Percentiles rank a stretch among this genome's conserved stretches.
Conservation (phyloP, 2,113 vertebrate species). For the Rhea americana region DNA sequence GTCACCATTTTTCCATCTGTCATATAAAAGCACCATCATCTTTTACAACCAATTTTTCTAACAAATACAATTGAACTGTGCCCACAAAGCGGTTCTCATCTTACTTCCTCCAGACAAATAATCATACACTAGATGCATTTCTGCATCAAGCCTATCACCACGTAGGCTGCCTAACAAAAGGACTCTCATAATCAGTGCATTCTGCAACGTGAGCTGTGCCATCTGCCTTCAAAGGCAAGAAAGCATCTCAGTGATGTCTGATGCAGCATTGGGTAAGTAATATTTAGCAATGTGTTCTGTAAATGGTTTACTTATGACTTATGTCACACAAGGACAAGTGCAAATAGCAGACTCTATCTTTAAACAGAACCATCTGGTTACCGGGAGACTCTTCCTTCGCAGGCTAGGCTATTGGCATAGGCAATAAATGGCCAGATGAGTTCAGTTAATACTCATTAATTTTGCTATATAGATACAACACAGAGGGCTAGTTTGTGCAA, state of each 20-base stretch:
- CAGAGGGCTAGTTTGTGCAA: neutral
- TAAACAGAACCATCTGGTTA: too few relatives aligned
- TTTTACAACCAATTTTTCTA: neutral
- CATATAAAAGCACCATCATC: neutral
- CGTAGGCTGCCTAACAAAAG: neutral
- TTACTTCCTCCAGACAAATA: neutral
- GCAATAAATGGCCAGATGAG: neutral
- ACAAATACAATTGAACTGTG: neutral
- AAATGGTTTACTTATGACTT: too few relatives aligned
- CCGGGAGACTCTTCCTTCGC: rapidly evolving
- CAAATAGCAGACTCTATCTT: neutral
- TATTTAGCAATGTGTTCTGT: too few relatives aligned
- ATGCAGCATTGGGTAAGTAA: neutral
- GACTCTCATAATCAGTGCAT: rapidly evolving
- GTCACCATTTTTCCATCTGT: neutral
- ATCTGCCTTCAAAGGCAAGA: neutral
- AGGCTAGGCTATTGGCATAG: neutral
- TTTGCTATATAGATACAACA: neutral
- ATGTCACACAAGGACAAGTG: neutral
- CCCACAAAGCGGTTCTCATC: neutral
- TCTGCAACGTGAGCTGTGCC: neutral
- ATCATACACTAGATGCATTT: rapidly evolving
- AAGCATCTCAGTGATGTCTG: too few relatives aligned
- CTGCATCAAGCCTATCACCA: neutral
- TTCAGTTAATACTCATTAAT: neutral